Base-by-base conservation (phyloP, 1,140 invertebrate genomes). In the Drosophila elegans region DNA sequence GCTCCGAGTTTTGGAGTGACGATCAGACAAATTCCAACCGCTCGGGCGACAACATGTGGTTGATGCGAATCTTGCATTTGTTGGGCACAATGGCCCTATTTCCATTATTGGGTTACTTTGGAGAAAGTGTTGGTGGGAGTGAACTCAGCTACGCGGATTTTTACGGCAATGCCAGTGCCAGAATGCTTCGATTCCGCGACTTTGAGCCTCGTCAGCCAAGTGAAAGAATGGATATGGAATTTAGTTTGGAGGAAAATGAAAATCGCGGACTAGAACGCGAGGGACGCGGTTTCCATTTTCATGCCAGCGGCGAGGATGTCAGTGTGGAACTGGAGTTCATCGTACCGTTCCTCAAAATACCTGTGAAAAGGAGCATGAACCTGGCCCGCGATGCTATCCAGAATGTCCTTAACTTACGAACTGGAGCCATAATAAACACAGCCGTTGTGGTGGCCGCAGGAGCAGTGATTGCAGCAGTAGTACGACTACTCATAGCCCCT, bases 301-400 rank as follows among this genome's bases (percentile, higher is more conserved):
- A 78, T 61, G 80, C 85, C n/a, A 80, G 55, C 29, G 90, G 67
- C 13, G 69, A 76, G 34, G 90, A 91, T 64, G 72, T 91, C 11
- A 83, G 66, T 46, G 78, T 91, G 29, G 90, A 91, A n/a, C 7
- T 91, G 67, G 90, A 91, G 52, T 91, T 91, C 27, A 90, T 91
- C 4, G 64, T 91, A 16, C 90, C 90, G 0, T 88, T 91, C 29
- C 7, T 91, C 0, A 57, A 64, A 0, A 29, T 91, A 6, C 90
- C 90, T 0, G 74, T 88, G 0, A 64, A 66, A 25, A 64, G 90
- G 3, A 88, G 85, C 69, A 81, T 91, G 52, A 49, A 68, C 3
- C 7, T 91, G 39, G 83, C 90, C 13, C 55, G 80, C 0, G 59
- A 80, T 38, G 80, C 90, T 0, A 32, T 90, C 4, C 77, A 71